These are phyloP conservation scores for Hippocampus comes DNA, from an alignment of 2,113 vertebrate genomes.

Conservation along the genomic window DNA sequence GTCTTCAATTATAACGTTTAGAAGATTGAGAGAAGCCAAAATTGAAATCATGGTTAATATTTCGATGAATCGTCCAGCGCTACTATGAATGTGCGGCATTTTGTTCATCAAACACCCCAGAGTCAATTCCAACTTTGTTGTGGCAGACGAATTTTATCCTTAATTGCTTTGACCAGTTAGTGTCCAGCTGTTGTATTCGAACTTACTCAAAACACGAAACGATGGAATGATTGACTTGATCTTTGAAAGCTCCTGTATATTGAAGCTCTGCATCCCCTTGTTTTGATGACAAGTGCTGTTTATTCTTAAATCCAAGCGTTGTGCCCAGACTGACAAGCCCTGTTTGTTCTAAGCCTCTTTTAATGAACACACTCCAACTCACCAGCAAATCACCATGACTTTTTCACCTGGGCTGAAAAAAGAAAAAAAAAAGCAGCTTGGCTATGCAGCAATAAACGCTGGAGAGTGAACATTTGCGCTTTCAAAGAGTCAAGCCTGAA, in stretches of 20 bases:
- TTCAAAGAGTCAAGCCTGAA: constrained; percentile 23
- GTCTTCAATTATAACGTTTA: too few species aligned
- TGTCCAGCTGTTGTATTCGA: background rate
- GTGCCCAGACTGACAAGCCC: constrained; percentile 10
- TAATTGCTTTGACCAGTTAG: background rate
- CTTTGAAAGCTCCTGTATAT: constrained; percentile 23
- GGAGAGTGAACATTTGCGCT: background rate
- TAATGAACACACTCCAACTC: constrained; percentile 51
- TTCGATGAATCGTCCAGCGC: too few species aligned
- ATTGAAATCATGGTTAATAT: too few species aligned
- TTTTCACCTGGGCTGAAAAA: constrained; percentile 41
- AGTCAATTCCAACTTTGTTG: background rate
- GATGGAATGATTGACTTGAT: constrained; percentile 19
- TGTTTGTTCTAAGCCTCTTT: constrained; percentile 42
- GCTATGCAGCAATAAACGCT: constrained; percentile 15
- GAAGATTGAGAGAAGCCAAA: too few species aligned
- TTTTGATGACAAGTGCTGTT: constrained; percentile 20
- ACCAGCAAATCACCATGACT: constrained; percentile 27
- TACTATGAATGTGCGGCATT: background rate
- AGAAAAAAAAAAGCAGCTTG: constrained; percentile 13
- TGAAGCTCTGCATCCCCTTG: constrained; percentile 6
- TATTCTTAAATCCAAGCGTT: constrained; percentile 4
- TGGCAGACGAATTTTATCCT: background rate
- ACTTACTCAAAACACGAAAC: background rate
- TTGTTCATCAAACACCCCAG: background rate